phyloP scores from a whole-genome alignment of 53 echinoderm and acorn worm genomes.

The Holothuria scabra region DNA sequence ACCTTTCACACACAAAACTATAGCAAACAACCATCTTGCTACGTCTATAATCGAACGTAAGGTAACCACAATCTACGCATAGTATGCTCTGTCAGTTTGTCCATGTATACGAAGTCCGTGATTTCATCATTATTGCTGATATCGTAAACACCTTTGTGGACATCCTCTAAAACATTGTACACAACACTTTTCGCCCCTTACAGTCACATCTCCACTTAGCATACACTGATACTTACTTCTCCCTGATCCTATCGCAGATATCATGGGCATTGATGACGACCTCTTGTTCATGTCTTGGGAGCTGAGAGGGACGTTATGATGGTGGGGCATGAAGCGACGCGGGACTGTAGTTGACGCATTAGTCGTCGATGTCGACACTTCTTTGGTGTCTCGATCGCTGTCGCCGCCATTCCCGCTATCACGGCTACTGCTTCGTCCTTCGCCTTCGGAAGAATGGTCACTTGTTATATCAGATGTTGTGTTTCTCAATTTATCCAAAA shows the following conservation, averaged over 20 bases:
- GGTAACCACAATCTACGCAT: no score
- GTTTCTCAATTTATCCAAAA: conserved; percentile 59
- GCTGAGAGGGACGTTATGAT: not conserved
- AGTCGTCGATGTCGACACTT: conserved; percentile 28
- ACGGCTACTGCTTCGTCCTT: conserved; percentile 75
- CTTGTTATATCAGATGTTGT: conserved; percentile 63
- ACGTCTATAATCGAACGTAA: no score
- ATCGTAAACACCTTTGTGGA: no score
- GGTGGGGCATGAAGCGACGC: not conserved
- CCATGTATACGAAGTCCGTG: no score
- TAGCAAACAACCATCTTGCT: no score
- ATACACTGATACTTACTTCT: conserved; percentile 14
- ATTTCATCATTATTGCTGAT: no score
- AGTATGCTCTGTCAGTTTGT: no score
- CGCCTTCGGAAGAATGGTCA: conserved; percentile 74
- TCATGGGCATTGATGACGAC: conserved; percentile 36
- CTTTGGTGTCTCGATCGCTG: conserved; percentile 71
- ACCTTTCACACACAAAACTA: no score
- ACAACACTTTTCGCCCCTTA: no score
- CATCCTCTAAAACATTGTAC: no score
- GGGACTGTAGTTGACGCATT: conserved; percentile 12
- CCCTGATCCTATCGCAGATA: not conserved
- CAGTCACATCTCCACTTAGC: no score
- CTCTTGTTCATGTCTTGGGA: not conserved
- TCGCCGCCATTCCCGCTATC: conserved; percentile 97